These are phyloP conservation scores for Otocyon megalotis DNA, from an alignment of 2,113 vertebrate genomes.

Conservation along the genomic window DNA sequence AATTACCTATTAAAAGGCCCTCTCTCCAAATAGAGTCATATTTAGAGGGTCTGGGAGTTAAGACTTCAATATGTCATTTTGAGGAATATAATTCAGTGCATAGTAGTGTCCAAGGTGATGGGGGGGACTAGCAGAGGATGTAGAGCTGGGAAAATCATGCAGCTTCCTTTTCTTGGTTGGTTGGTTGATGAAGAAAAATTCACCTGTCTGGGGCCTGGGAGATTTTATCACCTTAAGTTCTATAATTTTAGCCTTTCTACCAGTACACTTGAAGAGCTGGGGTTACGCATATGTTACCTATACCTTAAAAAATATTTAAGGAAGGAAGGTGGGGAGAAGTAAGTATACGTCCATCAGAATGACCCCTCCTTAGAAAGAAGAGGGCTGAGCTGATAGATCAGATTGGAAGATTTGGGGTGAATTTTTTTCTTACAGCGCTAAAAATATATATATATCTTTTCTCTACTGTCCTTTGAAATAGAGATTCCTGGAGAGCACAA, in stretches of 20 bases:
- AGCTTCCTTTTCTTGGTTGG: background rate
- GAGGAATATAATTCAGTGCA: background rate
- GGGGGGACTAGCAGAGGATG: background rate
- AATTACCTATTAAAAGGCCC: background rate
- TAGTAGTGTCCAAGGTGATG: background rate
- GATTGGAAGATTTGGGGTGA: background rate
- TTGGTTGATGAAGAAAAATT: background rate
- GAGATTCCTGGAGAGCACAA: background rate
- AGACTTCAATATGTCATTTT: background rate
- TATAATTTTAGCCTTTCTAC: background rate
- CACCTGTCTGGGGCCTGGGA: background rate
- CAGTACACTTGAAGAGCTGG: background rate
- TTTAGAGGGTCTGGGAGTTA: background rate
- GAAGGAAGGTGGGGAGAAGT: background rate
- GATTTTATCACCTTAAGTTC: background rate
- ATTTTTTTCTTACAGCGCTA: background rate
- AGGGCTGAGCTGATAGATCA: background rate
- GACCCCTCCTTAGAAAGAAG: background rate
- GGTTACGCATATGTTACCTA: background rate
- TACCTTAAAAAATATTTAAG: background rate
- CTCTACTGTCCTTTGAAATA: background rate
- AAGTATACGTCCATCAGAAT: background rate
- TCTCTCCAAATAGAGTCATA: background rate
- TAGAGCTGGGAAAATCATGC: background rate
- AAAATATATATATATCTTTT: background rate